These are phyloP conservation scores for Heliconius eleuchia DNA, from an alignment of 1,140 invertebrate genomes.

Conservation along the genomic window DNA sequence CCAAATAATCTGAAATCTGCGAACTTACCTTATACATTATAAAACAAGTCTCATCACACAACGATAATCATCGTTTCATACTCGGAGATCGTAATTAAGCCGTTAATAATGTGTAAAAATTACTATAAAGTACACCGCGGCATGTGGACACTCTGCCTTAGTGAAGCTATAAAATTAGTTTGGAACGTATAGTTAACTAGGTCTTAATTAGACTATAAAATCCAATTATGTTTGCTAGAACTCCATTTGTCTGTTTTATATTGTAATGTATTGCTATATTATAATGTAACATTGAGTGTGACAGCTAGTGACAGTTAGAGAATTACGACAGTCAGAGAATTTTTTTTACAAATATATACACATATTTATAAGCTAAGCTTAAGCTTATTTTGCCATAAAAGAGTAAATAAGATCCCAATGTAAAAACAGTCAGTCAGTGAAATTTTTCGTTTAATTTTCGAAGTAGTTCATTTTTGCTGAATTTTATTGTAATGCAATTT, in stretches of 20 bases:
- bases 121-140: conserved; percentile 22
- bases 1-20: background rate
- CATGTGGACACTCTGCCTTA: conserved; percentile 28
- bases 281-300: conserved; percentile 3
- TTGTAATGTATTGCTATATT: conserved; percentile 9
- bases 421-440: too few species aligned
- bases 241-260: conserved; percentile 7
- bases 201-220: conserved; percentile 31
- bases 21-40: conserved; percentile 9
- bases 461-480: too few species aligned
- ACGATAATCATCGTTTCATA: conserved; percentile 28
- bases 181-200: conserved; percentile 22
- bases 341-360: background rate
- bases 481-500: too few species aligned
- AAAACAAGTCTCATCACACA: conserved; percentile 19
- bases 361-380: background rate
- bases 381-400: too few species aligned
- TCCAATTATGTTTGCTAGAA: conserved; percentile 22
- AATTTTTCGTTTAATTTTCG: too few species aligned
- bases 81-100: conserved; percentile 20
- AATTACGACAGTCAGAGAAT: background rate
- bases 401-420: too few species aligned
- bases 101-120: conserved; percentile 36
- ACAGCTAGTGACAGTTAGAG: background rate
- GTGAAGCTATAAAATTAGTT: conserved; percentile 15